These are phyloP conservation scores for Amblyornis subalaris DNA, from an alignment of 2,113 vertebrate genomes.

Conservation along the genomic window DNA sequence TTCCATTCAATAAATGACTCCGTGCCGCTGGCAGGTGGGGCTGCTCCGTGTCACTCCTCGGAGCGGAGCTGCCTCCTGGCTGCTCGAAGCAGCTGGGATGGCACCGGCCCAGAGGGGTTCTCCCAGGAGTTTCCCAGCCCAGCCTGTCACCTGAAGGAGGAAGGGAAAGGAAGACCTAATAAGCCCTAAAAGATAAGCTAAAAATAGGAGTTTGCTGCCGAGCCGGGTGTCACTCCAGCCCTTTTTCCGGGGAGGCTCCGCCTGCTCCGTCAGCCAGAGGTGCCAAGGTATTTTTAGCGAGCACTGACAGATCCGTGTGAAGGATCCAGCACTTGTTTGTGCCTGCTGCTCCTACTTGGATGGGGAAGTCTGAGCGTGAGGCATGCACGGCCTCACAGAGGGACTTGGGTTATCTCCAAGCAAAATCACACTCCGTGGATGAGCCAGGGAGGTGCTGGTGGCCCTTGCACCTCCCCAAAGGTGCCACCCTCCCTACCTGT, in stretches of 20 bases:
- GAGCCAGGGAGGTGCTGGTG: background rate
- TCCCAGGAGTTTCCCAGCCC: background rate
- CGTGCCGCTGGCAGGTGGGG: background rate
- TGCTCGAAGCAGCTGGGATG: background rate
- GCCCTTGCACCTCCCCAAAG: background rate
- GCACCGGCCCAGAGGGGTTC: background rate
- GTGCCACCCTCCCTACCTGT: background rate
- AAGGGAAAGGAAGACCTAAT: background rate
- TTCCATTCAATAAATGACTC: background rate
- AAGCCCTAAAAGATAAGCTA: background rate
- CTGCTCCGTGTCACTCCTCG: background rate
- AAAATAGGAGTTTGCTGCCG: background rate
- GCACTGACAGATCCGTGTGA: background rate
- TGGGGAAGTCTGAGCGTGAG: background rate
- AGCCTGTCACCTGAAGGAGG: background rate
- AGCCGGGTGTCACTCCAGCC: background rate
- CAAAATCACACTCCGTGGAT: fast-evolving
- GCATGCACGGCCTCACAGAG: fast-evolving
- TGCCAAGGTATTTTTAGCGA: background rate
- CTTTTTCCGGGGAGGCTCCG: background rate
- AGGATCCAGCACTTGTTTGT: background rate
- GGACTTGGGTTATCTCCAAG: background rate
- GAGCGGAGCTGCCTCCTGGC: too few species aligned
- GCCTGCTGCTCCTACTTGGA: background rate
- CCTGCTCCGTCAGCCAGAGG: background rate